A percentile compares a stretch with the other conserved stretches of the same genome.
Conservation (phyloP, 2,113 vertebrate genomes). For the Paradisaea rubra region DNA sequence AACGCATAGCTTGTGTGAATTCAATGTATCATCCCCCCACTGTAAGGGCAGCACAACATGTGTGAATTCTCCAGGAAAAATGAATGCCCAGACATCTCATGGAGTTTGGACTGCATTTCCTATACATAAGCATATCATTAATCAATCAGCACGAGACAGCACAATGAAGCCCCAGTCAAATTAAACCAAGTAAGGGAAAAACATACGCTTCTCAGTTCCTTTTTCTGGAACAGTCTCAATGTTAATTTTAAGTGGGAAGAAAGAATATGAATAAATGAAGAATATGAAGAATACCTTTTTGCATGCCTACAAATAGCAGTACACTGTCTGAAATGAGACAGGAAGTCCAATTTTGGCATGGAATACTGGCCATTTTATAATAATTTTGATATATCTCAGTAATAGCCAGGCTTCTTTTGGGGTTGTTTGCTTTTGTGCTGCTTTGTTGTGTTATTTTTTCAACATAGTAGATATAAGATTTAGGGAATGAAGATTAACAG, state of each 20-base stretch:
- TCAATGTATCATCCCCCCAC: not conserved
- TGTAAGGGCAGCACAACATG: not conserved
- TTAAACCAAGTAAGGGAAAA: not conserved
- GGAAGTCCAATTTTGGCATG: not conserved
- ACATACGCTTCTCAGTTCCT: not conserved
- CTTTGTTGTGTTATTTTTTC: not conserved
- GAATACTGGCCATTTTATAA: not conserved
- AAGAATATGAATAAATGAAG: not conserved
- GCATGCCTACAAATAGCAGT: not conserved
- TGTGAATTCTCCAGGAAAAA: not conserved
- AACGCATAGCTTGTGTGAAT: rapidly evolving
- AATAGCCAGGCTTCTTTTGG: not conserved
- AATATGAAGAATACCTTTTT: not conserved
- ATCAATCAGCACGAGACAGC: not conserved
- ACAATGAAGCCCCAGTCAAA: not conserved
- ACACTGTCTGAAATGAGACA: not conserved
- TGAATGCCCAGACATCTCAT: not conserved
- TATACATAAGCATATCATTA: not conserved
- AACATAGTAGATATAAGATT: not conserved
- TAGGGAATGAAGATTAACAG: not conserved
- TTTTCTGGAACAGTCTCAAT: not conserved
- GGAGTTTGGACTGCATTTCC: not conserved
- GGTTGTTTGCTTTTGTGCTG: not conserved
- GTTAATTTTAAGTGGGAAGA: not conserved
- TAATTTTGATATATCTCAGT: not conserved